These are phyloP conservation scores for Athalia circularis DNA, from an alignment of 2,888 invertebrate species.

Conservation along the genomic window DNA sequence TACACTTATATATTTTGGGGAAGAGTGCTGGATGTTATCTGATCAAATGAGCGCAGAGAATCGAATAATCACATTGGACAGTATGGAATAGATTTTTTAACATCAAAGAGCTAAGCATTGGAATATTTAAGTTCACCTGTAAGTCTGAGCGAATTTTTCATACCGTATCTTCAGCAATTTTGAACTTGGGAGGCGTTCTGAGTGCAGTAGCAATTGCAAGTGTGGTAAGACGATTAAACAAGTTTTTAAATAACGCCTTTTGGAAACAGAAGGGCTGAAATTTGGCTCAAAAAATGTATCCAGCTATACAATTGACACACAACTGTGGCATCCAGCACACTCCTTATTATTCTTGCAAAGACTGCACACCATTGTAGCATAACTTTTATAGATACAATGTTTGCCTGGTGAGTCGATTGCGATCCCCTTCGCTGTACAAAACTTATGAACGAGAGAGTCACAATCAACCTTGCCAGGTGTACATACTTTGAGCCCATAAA, in stretches of 20 bases:
- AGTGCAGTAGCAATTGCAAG: background rate
- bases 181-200: background rate
- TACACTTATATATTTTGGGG: slow-evolving; percentile 29
- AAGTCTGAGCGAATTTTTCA: slow-evolving; percentile 4
- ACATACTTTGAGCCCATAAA: too few species aligned
- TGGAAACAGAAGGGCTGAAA: slow-evolving; percentile 1
- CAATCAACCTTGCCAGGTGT: too few species aligned
- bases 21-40: slow-evolving; percentile 39
- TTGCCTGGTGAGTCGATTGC: too few species aligned
- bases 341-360: slow-evolving; percentile 23
- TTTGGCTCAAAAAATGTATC: background rate
- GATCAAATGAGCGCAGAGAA: slow-evolving; percentile 8
- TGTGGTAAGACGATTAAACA: background rate
- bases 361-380: slow-evolving; percentile 21
- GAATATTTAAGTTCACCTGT: background rate
- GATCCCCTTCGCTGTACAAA: too few species aligned
- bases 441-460: too few species aligned
- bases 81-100: slow-evolving; percentile 7
- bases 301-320: slow-evolving; percentile 21
- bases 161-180: background rate
- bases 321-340: slow-evolving; percentile 31
- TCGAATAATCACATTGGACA: background rate
- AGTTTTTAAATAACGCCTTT: background rate
- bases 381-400: background rate
- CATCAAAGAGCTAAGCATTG: background rate